Evolutionary conservation across 2,113 vertebrate species (phyloP).

Genomic region (Hirundichthys speculiger): DNA sequence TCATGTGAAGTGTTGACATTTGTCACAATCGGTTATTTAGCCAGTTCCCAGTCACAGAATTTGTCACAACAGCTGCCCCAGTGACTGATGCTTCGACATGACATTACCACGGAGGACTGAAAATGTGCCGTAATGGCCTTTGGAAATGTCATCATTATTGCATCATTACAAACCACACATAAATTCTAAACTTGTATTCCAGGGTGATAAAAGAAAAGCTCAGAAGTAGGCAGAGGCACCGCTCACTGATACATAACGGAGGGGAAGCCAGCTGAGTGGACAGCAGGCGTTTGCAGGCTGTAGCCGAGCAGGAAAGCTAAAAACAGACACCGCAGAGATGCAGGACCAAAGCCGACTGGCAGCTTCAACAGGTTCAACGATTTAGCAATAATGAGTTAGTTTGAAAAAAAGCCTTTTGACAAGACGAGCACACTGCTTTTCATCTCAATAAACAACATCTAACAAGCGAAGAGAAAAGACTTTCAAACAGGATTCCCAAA

Average conservation of each 20-base stretch:
- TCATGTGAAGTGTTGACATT: no score
- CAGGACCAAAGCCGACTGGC: slow-evolving; percentile 14
- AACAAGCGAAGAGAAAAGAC: slow-evolving; percentile 9
- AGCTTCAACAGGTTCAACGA: slow-evolving; percentile 33
- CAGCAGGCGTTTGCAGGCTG: slow-evolving; percentile 44
- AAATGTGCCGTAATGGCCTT: neutral
- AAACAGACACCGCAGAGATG: neutral
- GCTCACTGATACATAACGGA: slow-evolving; percentile 83
- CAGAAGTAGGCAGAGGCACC: slow-evolving; percentile 77
- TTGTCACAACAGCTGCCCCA: no score
- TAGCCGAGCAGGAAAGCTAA: slow-evolving; percentile 26
- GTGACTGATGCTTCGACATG: no score
- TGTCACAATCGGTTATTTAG: no score
- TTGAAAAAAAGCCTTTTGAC: slow-evolving; percentile 24
- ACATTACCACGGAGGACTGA: slow-evolving; percentile 1
- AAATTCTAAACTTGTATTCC: slow-evolving; percentile 10
- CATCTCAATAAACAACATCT: slow-evolving; percentile 36
- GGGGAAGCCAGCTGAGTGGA: slow-evolving; percentile 41
- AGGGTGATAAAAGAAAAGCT: slow-evolving; percentile 74
- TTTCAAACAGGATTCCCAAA: slow-evolving; percentile 21
- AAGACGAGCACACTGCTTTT: slow-evolving; percentile 27
- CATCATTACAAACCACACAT: slow-evolving; percentile 18
- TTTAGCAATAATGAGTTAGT: slow-evolving; percentile 2
- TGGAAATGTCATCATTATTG: neutral
- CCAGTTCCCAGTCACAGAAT: no score